These are phyloP conservation scores for Cossypha caffra DNA, from an alignment of 2,797 vertebrate genomes.

Conservation along the genomic window DNA sequence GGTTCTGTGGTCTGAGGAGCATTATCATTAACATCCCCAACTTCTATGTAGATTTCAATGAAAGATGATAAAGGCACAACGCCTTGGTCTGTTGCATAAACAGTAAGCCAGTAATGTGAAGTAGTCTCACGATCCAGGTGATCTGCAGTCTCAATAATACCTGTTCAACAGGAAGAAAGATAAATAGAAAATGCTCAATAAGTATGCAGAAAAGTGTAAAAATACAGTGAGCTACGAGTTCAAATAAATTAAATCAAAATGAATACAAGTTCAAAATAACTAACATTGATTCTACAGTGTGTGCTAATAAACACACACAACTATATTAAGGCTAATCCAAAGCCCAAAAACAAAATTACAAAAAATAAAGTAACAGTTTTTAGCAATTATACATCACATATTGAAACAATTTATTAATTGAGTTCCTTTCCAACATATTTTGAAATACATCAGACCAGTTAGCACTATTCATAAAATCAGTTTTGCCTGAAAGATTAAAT, in stretches of 20 bases:
- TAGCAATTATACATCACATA: background rate
- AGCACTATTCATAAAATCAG: background rate
- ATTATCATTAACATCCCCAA: constrained; percentile 96
- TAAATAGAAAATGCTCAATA: background rate
- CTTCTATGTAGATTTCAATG: constrained; percentile 91
- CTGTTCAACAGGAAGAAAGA: constrained; percentile 69
- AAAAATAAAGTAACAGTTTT: background rate
- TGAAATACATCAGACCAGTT: background rate
- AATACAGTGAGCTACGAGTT: background rate
- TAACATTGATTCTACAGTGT: background rate
- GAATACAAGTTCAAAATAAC: background rate
- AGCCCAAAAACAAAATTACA: background rate
- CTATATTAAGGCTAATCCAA: background rate
- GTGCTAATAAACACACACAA: background rate
- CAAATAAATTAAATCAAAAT: background rate
- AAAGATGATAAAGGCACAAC: constrained; percentile 93
- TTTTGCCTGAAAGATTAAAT: background rate
- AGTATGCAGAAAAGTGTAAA: background rate
- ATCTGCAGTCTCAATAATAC: constrained; percentile 90
- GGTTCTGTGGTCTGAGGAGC: constrained; percentile 93
- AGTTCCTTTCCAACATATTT: background rate
- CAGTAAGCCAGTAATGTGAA: constrained; percentile 94
- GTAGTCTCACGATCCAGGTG: constrained; percentile 90
- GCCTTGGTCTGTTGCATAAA: constrained; percentile 90
- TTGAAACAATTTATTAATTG: background rate